Base-by-base conservation (phyloP, 2,113 vertebrate genomes). In the Cervus canadensis region DNA sequence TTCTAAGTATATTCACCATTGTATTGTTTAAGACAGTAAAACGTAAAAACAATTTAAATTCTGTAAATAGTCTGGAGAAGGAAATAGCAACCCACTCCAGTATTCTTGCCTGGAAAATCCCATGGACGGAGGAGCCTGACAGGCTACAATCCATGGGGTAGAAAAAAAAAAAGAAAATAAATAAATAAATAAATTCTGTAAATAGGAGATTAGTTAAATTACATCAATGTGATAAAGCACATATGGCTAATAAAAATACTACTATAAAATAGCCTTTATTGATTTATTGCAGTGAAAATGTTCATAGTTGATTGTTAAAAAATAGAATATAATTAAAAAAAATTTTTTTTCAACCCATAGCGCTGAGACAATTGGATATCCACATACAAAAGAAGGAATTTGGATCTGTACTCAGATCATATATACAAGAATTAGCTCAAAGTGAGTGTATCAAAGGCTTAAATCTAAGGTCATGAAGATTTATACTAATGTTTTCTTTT, bases 11-110 rank as follows among this genome's bases (percentile, higher is more conserved):
- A 85, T 74, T 87, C 74, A 82, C 6, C n/a, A 82, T 15, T 54
- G 26, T 71, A 87, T 71, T 50, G 94, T 81, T 91, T 45, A 91
- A 94, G 33, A 87, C 54, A 94, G 78, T 78, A 96, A 90, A 79
- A 43, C 48, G 17, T 50, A 64, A 57, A 97, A 84, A 83, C 25
- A 89, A 86, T 11, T 60, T 91, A 87, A 74, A 85, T 79, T 79
- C 50, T 78, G 4, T 79, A 89, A 85, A 71, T 48, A 96, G 10
- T 40, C 40, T 40, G 40, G 40, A 40, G 40, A 40, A 40, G 40
- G 40, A 40, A 40, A 40, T 40, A 40, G 40, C 40, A 40, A 40
- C 40, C 40, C 4, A 40, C 4, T 40, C 40, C 40, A 40, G 40
- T 40, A 40, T 40, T 40, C 40, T 40, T 40, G 40, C 40, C 40